Base-by-base conservation (phyloP, 2,113 vertebrate species). In the Pachyramphus minor region DNA sequence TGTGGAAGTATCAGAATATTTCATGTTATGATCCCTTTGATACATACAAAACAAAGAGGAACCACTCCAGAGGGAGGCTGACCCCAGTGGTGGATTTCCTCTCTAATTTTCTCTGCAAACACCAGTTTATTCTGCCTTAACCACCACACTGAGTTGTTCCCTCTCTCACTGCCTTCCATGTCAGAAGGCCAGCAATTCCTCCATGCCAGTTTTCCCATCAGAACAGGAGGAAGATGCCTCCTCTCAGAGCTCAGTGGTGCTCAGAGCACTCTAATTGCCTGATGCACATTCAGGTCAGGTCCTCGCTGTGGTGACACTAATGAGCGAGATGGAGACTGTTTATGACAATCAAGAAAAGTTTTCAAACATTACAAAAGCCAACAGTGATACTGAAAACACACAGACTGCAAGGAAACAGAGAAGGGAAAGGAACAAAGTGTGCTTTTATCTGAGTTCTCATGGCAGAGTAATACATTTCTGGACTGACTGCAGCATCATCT, bases 261-360 rank as follows among this genome's bases (percentile, higher is more conserved):
- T 5, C 62, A 56, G 80, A 42, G 74, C 7, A 4, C 11, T 3
- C 53, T 93, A 91, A 96, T 96, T 91, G 87, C 92, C 86, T 4
- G 1, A 35, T 31, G 28, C 14, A 3, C 93, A 94, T 94, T 92
- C 92, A 96, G 92, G 86, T 97, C 96, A 96, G 93, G 92, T 93
- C 88, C 90, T 84, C 12, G 1, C 91, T 37, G 58, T 19, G 68
- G 76, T 35, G 75, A n/a, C 88, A 64, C 81, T 92, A 94, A 93
- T 81, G 93, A 95, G 56, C 0, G 5, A 90, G 92, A 93, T 37
- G 63, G 85, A 91, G 88, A 84, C 88, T 93, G 92, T 93, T 95
- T 74, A 89, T 31, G 53, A 94, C 92, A 94, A 94, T 95, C 96
- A 96, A 74, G 90, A 37, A 15, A 96, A 94, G 94, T 94, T 95